These are phyloP conservation scores for Chrysocyon brachyurus DNA, from an alignment of 2,797 vertebrate genomes.

Conservation along the genomic window DNA sequence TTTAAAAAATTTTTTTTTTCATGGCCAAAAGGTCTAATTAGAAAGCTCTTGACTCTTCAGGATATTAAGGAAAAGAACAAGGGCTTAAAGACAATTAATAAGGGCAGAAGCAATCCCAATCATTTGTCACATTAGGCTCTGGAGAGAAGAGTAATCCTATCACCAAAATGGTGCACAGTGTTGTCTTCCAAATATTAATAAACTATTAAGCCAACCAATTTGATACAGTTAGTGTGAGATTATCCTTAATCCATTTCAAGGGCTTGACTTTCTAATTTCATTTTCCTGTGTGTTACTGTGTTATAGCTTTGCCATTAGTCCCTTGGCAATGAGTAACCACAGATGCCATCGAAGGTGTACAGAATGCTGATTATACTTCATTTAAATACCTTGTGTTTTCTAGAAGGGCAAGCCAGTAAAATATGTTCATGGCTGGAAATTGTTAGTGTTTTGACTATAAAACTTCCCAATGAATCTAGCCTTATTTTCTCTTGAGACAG, in stretches of 20 bases:
- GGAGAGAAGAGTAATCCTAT: background rate
- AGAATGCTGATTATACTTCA: constrained; percentile 6
- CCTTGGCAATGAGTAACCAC: constrained; percentile 18
- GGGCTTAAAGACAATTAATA: constrained; percentile 21
- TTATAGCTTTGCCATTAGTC: background rate
- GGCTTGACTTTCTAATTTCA: background rate
- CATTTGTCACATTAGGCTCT: background rate
- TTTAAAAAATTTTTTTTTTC: background rate
- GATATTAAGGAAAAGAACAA: constrained; percentile 34
- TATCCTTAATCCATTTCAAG: background rate
- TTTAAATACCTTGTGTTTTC: constrained; percentile 3
- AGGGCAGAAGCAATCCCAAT: background rate
- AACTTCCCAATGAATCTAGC: background rate
- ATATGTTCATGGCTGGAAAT: background rate
- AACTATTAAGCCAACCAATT: background rate
- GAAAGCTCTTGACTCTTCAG: constrained; percentile 35
- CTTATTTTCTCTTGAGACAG: constrained; percentile 22
- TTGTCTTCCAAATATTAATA: background rate
- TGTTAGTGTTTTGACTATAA: constrained; percentile 19
- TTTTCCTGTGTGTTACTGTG: background rate
- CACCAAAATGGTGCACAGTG: background rate
- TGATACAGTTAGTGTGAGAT: background rate
- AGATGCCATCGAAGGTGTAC: background rate
- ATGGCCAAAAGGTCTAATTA: constrained; percentile 25
- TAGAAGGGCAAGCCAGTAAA: constrained; percentile 8